Evolutionary conservation across 2,797 vertebrate species (phyloP).

Genomic region (Syncerus caffer): DNA sequence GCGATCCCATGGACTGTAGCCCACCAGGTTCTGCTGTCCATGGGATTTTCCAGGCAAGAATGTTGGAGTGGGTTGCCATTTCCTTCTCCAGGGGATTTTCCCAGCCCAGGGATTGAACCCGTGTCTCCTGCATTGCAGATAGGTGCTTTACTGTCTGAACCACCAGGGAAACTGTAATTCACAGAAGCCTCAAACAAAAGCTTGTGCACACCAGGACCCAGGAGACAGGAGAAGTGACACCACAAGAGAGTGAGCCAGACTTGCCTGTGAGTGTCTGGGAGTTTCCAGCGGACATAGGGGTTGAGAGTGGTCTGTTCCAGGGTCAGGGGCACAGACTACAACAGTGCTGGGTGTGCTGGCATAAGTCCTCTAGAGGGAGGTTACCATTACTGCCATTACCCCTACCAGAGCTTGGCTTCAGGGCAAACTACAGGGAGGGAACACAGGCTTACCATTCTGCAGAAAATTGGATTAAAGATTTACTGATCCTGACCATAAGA

Average conservation of each 20-base stretch:
- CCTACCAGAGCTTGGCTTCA: not conserved
- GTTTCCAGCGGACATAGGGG: not conserved
- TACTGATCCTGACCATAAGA: too few relatives aligned
- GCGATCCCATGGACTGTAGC: accelerated
- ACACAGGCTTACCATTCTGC: too few relatives aligned
- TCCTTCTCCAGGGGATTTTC: not conserved
- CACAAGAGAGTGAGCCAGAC: not conserved
- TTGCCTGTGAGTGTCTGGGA: not conserved
- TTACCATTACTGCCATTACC: not conserved
- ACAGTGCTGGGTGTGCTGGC: not conserved
- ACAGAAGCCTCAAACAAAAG: not conserved
- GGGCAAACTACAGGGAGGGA: too few relatives aligned
- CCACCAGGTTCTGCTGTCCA: not conserved
- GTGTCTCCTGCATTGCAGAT: not conserved
- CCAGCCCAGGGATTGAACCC: not conserved
- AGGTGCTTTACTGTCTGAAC: not conserved
- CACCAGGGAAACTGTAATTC: not conserved
- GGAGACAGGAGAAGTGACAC: not conserved
- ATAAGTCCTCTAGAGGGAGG: not conserved
- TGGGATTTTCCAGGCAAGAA: not conserved
- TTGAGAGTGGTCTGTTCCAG: not conserved
- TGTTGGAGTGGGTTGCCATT: not conserved
- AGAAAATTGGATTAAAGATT: too few relatives aligned
- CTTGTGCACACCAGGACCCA: not conserved
- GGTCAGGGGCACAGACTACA: not conserved